These are phyloP conservation scores for Drosophila anceps DNA, from an alignment of 2,888 invertebrate genomes.

Conservation along the genomic window DNA sequence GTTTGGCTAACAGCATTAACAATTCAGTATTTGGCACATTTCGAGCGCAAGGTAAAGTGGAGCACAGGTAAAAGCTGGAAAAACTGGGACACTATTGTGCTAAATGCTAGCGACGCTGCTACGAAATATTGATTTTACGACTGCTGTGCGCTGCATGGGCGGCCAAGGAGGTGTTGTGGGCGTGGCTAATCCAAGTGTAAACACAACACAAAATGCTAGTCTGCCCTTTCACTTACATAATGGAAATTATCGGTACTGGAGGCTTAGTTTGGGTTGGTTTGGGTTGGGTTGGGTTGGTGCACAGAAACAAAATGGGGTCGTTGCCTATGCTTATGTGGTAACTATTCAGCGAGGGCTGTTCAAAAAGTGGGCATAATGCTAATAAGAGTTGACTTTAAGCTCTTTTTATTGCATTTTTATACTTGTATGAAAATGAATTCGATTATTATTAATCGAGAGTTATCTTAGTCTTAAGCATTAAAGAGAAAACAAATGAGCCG, in stretches of 20 bases:
- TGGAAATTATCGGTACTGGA: conserved; percentile 42
- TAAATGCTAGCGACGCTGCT: conserved; percentile 26
- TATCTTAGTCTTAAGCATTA: not conserved
- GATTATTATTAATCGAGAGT: not conserved
- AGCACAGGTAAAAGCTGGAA: not conserved
- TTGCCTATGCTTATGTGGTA: conserved; percentile 21
- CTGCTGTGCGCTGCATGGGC: not conserved
- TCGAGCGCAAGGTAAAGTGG: conserved; percentile 7
- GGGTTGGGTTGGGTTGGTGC: not conserved
- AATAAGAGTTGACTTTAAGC: not conserved
- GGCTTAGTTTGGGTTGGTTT: not conserved
- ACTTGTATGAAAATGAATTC: not conserved
- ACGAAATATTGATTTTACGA: conserved; percentile 60
- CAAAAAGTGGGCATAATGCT: not conserved
- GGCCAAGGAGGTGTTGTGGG: not conserved
- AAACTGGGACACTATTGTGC: conserved; percentile 19
- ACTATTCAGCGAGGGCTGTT: conserved; percentile 31
- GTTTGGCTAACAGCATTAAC: not conserved
- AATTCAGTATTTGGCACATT: conserved; percentile 4
- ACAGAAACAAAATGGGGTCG: conserved; percentile 12
- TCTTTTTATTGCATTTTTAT: not conserved
- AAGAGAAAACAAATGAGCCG: too few species aligned
- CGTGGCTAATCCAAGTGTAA: conserved; percentile 27
- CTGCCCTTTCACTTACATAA: conserved; percentile 54
- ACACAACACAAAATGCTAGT: conserved; percentile 24